Base-by-base conservation (phyloP, 2,113 vertebrate species). In the Sturnira hondurensis region DNA sequence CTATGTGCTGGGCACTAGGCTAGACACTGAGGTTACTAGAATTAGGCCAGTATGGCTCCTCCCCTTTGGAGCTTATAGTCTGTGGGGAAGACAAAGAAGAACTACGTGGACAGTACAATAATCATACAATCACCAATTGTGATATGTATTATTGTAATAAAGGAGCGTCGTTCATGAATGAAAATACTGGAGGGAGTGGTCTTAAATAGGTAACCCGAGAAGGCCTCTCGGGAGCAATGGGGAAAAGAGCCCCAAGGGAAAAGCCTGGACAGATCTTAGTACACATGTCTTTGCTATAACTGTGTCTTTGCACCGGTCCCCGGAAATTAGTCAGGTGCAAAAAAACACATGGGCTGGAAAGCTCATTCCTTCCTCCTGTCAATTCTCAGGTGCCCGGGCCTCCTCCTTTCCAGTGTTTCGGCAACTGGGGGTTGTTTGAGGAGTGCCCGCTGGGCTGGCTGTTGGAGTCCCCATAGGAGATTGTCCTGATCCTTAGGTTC, bases 271-370 rank as follows among this genome's bases (percentile, higher is more conserved):
- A 14, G 33, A 68, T 88, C 61, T 85, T 68, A 12, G 28, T 58
- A 33, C 1, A 22, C 50, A 10, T 17, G 28, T 61, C 52, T 92
- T 93, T 89, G 68, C 26, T 68, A 26, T 24, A 47, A 56, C 7
- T 50, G 1, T 45, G 4, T 81, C 70, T 94, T 91, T 84, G 80
- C 33, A 56, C 56, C 52, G 19, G 52, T 81, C 65, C 22, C 61
- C 38, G 71, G 28, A 94, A 94, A 81, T 93, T 50, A 45, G 58
- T 70, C 70, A 56, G 28, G 28, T 19, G 22, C 28, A 84, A 89
- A 93, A 43, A 95, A 96, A 76, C 50, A 76, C 74, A 19, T 7
- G 10, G n/a, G 14, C 83, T 52, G n/a, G 80, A 94, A 93, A 16
- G 63, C 15, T 38, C 19, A 71, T 91, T 91, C 33, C 52, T 87